Evolutionary conservation across 2,888 invertebrate genomes (phyloP).

Genomic region (Baronia brevicornis): DNA sequence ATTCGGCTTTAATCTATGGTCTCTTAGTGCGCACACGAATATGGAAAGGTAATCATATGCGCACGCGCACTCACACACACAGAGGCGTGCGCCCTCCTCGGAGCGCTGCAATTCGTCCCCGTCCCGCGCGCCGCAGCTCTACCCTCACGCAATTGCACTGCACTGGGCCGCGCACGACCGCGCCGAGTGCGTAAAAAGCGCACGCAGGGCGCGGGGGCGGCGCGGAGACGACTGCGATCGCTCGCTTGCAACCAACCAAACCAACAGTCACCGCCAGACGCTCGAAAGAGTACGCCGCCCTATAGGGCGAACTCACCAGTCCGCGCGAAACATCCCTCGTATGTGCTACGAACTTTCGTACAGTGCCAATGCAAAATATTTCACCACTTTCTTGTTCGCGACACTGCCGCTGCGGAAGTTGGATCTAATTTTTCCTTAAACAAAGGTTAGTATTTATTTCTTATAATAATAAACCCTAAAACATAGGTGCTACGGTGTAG

Average conservation of each 20-base stretch:
- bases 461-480: constrained; percentile 16
- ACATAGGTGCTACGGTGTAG: constrained; percentile 6
- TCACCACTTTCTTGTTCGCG: constrained; percentile 31
- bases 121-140: constrained; percentile 35
- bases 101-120: constrained; percentile 72
- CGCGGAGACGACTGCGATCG: constrained; percentile 43
- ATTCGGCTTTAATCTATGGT: constrained; percentile 60
- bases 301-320: constrained; percentile 47
- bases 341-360: constrained; percentile 50
- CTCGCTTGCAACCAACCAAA: constrained; percentile 48
- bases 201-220: constrained; percentile 62
- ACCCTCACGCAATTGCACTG: constrained; percentile 73
- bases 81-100: constrained; percentile 53
- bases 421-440: constrained; percentile 31
- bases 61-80: constrained; percentile 63
- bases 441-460: constrained; percentile 26
- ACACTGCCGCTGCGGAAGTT: constrained; percentile 24
- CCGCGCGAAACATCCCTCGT: constrained; percentile 57
- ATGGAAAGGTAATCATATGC: constrained; percentile 36
- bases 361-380: constrained; percentile 55
- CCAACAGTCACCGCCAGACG: constrained; percentile 64
- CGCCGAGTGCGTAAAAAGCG: constrained; percentile 73
- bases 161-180: constrained; percentile 60
- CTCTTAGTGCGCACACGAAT: constrained; percentile 27
- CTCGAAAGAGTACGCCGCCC: constrained; percentile 68